phyloP scores from a whole-genome alignment of 2,888 invertebrate species.

The Ryuthela nishihirai region DNA sequence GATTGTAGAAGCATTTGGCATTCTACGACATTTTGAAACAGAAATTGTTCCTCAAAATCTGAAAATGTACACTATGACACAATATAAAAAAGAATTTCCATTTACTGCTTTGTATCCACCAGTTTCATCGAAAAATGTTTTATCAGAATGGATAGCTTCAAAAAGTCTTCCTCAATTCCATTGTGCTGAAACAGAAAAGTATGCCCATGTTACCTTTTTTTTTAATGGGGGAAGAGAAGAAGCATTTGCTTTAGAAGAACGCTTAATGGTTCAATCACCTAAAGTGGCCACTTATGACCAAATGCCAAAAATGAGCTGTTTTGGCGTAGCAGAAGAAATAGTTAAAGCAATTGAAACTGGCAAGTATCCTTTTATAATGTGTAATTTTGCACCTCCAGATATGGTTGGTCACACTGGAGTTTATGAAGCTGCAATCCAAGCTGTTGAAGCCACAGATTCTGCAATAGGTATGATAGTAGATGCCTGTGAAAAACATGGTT shows the following conservation, averaged over 20 bases:
- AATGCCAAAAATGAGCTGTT: slow-evolving; percentile 51
- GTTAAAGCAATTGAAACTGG: slow-evolving; percentile 45
- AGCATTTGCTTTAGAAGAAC: slow-evolving; percentile 50
- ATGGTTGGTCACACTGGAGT: slow-evolving; percentile 54
- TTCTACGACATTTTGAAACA: slow-evolving; percentile 45
- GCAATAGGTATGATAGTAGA: slow-evolving; percentile 50
- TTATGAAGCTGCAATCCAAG: slow-evolving; percentile 49
- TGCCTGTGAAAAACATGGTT: slow-evolving; percentile 48
- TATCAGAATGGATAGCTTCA: slow-evolving; percentile 51
- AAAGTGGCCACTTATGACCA: slow-evolving; percentile 54
- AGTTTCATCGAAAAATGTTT: slow-evolving; percentile 50
- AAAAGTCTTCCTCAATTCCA: slow-evolving; percentile 50
- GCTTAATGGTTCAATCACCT: slow-evolving; percentile 52
- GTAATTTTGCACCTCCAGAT: slow-evolving; percentile 54
- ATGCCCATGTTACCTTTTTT: slow-evolving; percentile 54
- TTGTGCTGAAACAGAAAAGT: slow-evolving; percentile 53
- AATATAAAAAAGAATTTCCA: slow-evolving; percentile 52
- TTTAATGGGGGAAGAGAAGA: slow-evolving; percentile 53
- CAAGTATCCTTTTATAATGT: slow-evolving; percentile 52
- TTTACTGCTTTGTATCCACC: slow-evolving; percentile 52
- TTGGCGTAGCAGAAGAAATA: slow-evolving; percentile 51
- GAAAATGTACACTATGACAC: slow-evolving; percentile 49
- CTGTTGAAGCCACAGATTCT: slow-evolving; percentile 45
- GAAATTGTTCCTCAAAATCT: slow-evolving; percentile 43
- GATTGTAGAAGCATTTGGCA: slow-evolving; percentile 49